Percentiles rank a stretch among this genome's conserved stretches.
Conservation (phyloP, 2,797 vertebrate genomes). For the Vireo griseus region DNA sequence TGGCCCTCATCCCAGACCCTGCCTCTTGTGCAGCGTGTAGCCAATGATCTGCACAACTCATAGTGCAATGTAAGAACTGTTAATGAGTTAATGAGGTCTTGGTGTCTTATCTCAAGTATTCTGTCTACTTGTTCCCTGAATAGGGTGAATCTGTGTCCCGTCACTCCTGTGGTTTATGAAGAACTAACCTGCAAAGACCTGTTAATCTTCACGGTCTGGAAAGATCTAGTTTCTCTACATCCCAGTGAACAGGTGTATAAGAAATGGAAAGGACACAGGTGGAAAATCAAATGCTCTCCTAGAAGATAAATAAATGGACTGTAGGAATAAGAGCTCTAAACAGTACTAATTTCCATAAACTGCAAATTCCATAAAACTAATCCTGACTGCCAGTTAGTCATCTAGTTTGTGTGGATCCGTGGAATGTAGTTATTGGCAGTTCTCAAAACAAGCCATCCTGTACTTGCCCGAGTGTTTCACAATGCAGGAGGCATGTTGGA, state of each 20-base stretch:
- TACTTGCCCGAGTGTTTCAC: slow-evolving; percentile 22
- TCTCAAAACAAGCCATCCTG: slow-evolving; percentile 21
- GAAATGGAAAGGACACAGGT: not conserved
- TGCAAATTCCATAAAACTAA: not conserved
- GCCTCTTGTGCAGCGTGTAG: not conserved
- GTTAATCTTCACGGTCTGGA: not conserved
- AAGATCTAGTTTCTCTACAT: not conserved
- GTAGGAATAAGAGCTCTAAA: not conserved
- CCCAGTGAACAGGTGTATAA: not conserved
- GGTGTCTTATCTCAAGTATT: not conserved
- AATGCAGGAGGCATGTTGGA: slow-evolving; percentile 22
- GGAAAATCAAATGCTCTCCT: not conserved
- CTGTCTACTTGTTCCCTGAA: not conserved
- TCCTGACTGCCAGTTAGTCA: not conserved
- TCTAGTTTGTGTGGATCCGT: not conserved
- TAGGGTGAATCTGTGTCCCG: not conserved
- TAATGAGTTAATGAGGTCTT: not conserved
- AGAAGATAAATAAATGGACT: not conserved
- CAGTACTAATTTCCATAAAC: not conserved
- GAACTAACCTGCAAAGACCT: not conserved
- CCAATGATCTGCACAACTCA: not conserved
- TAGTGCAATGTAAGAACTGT: not conserved
- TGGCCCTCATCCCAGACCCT: not conserved
- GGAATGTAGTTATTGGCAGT: slow-evolving; percentile 48
- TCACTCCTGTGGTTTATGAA: not conserved